phyloP scores from a whole-genome alignment of 2,797 vertebrate species.

The Xenopus petersii region DNA sequence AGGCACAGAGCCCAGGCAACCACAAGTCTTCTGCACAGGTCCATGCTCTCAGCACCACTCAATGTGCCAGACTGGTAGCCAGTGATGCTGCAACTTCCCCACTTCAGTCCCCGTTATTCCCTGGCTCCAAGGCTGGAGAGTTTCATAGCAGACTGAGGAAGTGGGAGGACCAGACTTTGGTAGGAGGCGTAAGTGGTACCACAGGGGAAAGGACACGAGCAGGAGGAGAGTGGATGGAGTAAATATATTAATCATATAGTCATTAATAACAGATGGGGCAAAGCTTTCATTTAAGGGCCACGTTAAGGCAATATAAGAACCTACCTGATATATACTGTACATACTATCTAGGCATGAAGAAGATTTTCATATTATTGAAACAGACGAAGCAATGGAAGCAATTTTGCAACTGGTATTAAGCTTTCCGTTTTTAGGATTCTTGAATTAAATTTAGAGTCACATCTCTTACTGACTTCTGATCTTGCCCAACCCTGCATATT shows the following conservation, averaged over 20 bases:
- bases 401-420: too few species aligned
- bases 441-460: too few species aligned
- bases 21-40: slow-evolving; percentile 75
- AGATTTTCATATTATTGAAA: too few species aligned
- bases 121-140: slow-evolving; percentile 61
- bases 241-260: slow-evolving; percentile 30
- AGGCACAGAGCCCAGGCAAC: slow-evolving; percentile 82
- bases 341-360: too few species aligned
- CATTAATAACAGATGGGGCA: background rate
- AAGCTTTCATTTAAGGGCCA: too few species aligned
- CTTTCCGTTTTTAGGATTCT: too few species aligned
- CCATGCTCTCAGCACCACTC: slow-evolving; percentile 68
- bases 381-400: too few species aligned
- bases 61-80: slow-evolving; percentile 66
- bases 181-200: slow-evolving; percentile 39
- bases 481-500: too few species aligned
- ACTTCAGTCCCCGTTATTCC: slow-evolving; percentile 40
- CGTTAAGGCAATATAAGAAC: too few species aligned
- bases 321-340: too few species aligned
- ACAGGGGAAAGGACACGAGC: slow-evolving; percentile 28
- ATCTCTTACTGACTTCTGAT: too few species aligned
- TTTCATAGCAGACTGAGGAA: slow-evolving; percentile 57
- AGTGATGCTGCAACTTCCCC: slow-evolving; percentile 57
- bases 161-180: slow-evolving; percentile 64
- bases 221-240: background rate